These are phyloP conservation scores for Arctopsyche grandis DNA, from an alignment of 1,140 invertebrate species.

Conservation along the genomic window DNA sequence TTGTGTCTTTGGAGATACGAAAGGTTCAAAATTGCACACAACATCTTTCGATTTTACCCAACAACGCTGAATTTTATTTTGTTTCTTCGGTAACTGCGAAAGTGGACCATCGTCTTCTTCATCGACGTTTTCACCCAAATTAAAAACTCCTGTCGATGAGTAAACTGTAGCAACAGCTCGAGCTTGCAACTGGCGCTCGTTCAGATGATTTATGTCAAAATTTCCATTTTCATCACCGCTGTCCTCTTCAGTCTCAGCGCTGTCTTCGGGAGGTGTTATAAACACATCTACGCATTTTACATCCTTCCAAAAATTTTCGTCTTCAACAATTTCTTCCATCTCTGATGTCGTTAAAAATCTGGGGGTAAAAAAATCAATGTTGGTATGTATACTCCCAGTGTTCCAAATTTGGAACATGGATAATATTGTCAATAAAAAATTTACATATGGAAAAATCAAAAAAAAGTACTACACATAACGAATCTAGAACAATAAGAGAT, in stretches of 20 bases:
- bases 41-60: conserved; percentile 13
- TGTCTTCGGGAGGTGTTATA: conserved; percentile 16
- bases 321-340: no score
- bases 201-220: conserved; percentile 12
- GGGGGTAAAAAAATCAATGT: no score
- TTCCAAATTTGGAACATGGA: neutral
- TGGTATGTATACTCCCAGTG: neutral
- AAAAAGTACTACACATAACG: no score
- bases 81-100: neutral
- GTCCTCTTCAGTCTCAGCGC: neutral
- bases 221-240: conserved; percentile 10
- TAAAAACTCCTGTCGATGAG: conserved; percentile 11
- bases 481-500: no score
- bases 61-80: conserved; percentile 12
- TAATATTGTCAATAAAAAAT: no score
- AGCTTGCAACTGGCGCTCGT: neutral
- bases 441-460: no score
- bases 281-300: conserved; percentile 20
- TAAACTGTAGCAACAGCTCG: conserved; percentile 19
- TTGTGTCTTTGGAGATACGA: conserved; percentile 5
- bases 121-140: conserved; percentile 4
- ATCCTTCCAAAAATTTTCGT: conserved; percentile 11
- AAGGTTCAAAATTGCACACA: conserved; percentile 19
- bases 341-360: no score
- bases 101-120: neutral